phyloP scores from a whole-genome alignment of 2,797 vertebrate genomes.

The Cheirogaleus major region DNA sequence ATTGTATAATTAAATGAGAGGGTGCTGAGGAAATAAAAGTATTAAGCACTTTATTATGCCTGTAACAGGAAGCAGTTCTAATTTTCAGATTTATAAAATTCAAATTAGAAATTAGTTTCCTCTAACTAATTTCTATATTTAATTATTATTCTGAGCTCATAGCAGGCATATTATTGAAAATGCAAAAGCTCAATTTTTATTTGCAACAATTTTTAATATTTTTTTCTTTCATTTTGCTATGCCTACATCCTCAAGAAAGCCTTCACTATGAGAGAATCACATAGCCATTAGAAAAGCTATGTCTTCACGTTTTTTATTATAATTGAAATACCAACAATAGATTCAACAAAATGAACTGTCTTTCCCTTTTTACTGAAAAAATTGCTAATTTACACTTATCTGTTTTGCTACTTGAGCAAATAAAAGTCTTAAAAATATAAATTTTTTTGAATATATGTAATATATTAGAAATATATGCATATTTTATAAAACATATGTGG shows the following conservation, averaged over 20 bases:
- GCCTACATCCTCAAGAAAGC: constrained; percentile 9
- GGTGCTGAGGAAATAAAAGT: background rate
- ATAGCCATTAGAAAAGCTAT: background rate
- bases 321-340: background rate
- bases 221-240: constrained; percentile 24
- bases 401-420: constrained; percentile 37
- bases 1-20: background rate
- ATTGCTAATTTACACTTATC: constrained; percentile 15
- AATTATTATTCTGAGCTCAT: constrained; percentile 25
- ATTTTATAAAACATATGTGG: background rate
- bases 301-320: background rate
- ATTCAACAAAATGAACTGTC: background rate
- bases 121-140: constrained; percentile 30
- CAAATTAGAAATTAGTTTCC: constrained; percentile 27
- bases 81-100: constrained; percentile 49
- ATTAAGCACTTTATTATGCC: background rate
- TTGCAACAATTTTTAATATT: background rate
- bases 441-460: background rate
- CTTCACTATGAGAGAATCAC: background rate
- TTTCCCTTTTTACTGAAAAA: constrained; percentile 38
- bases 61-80: background rate
- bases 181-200: constrained; percentile 31
- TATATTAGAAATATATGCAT: background rate
- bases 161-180: background rate
- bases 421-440: background rate